phyloP scores from a whole-genome alignment of 2,797 vertebrate genomes.

The Emydoidea blandingii region DNA sequence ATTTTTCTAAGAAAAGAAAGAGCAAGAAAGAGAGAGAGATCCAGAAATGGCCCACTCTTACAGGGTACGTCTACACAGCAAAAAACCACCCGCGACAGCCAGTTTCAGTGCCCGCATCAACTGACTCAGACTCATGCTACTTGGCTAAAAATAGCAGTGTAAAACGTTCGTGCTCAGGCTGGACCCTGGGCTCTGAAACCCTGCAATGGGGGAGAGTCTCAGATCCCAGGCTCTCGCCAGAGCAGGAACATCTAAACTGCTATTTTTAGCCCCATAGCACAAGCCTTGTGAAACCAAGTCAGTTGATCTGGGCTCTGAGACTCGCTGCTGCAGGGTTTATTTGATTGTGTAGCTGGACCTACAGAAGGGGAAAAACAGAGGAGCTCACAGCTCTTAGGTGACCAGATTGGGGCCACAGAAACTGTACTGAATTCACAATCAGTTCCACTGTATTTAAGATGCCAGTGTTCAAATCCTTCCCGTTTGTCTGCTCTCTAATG shows the following conservation, averaged over 20 bases:
- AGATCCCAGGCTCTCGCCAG: not conserved
- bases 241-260: not conserved
- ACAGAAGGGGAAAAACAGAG: not conserved
- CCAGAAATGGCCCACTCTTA: not conserved
- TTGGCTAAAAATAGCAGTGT: not conserved
- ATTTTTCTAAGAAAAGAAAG: not conserved
- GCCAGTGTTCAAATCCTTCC: constrained; percentile 57
- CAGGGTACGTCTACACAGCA: not conserved
- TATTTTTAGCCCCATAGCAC: not conserved
- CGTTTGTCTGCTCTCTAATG: constrained; percentile 41
- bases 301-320: not conserved
- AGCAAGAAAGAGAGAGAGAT: not conserved
- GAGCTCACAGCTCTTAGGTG: constrained; percentile 20
- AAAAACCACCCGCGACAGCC: not conserved
- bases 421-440: constrained; percentile 40
- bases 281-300: not conserved
- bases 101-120: not conserved
- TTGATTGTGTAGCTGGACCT: not conserved
- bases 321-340: not conserved
- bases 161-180: not conserved
- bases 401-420: constrained; percentile 21
- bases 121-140: not conserved
- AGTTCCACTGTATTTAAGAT: constrained; percentile 43
- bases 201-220: not conserved
- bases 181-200: not conserved